These are phyloP conservation scores for Calliopsis andreniformis DNA, from an alignment of 1,140 invertebrate genomes.

Conservation along the genomic window DNA sequence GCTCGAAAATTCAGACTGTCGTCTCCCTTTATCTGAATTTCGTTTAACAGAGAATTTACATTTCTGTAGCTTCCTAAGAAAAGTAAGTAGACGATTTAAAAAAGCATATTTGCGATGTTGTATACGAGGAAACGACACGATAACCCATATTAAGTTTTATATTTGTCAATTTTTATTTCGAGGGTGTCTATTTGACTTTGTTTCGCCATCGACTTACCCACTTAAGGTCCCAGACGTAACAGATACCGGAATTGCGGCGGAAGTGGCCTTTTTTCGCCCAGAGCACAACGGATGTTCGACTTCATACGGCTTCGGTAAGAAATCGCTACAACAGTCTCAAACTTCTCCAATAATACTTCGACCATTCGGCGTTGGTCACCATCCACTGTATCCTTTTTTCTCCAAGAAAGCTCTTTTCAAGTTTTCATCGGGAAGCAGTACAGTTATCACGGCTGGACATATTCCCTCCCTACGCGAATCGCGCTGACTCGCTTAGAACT, in stretches of 20 bases:
- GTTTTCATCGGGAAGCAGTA: slow-evolving; percentile 51
- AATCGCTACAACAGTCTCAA: slow-evolving; percentile 33
- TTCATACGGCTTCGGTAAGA: slow-evolving; percentile 45
- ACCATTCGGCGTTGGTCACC: slow-evolving; percentile 11
- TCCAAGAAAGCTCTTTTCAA: slow-evolving; percentile 44
- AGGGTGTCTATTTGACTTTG: background rate
- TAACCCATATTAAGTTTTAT: too few species aligned
- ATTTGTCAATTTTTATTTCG: background rate
- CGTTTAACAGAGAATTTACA: too few species aligned
- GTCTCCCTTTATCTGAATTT: background rate
- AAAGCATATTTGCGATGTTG: too few species aligned
- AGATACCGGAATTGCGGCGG: background rate
- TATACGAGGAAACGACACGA: too few species aligned
- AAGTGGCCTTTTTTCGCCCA: background rate
- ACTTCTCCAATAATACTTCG: slow-evolving; percentile 60
- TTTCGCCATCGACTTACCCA: background rate
- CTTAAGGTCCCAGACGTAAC: slow-evolving; percentile 8
- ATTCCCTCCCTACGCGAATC: slow-evolving; percentile 47
- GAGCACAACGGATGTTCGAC: slow-evolving; percentile 22
- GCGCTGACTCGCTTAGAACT: slow-evolving; percentile 58
- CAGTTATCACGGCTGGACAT: slow-evolving; percentile 46
- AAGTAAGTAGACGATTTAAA: too few species aligned
- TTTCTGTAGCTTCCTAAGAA: too few species aligned
- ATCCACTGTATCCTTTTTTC: slow-evolving; percentile 1
- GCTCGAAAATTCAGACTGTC: background rate